Evolutionary conservation across 2,888 invertebrate species (phyloP), one percentile per base, ranked within the genome.

Genomic region (Terebella lapidaria): DNA sequence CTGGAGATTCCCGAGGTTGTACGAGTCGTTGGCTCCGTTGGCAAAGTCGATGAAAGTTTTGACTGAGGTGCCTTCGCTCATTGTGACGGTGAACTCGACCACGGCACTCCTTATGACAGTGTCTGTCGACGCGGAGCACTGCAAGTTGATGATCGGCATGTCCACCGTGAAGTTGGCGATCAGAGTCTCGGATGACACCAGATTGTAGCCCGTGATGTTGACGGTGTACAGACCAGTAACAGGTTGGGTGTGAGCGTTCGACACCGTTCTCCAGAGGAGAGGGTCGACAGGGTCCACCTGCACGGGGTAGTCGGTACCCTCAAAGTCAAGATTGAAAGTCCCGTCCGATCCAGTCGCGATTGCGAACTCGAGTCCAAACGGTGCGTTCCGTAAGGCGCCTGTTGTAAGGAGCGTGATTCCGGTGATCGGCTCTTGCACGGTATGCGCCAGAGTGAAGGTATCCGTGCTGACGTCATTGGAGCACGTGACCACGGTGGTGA

Each of bases 351-450:
- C 60, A 2, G 54, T 26, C 2, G 22, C 54, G 29, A 59, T 42
- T 18, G 29, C 24, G 15, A 45, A 59, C 15, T 46, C 20, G 5
- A 59, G 28, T 18, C 1, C 2, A 10, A 54, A 27, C 25, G 46
- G 55, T 3, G n/a, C 20, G 3, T 18, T 22, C 22, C 24, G 24
- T 4, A 29, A 10, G 2, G 27, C 57, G 18, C 57, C 57, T 10
- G 28, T 28, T 18, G 20, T 56, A 20, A 56, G 27, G 20, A 56
- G 46, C 15, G 24, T 2, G 1, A 56, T n/a, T 10, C 45, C 26
- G 3, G 64, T 65, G 42, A 76, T 72, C 10, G 64, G 66, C 55
- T 72, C 72, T 42, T 72, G 64, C 20, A 73, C 72, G 5, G 30
- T 29, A 15, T 66, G 64, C 4, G 22, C 56, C 22, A 64, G 20